A percentile compares a stretch with the other conserved stretches of the same genome.
Conservation (phyloP, 2,113 vertebrate species). For the Grammomys dolichurus region DNA sequence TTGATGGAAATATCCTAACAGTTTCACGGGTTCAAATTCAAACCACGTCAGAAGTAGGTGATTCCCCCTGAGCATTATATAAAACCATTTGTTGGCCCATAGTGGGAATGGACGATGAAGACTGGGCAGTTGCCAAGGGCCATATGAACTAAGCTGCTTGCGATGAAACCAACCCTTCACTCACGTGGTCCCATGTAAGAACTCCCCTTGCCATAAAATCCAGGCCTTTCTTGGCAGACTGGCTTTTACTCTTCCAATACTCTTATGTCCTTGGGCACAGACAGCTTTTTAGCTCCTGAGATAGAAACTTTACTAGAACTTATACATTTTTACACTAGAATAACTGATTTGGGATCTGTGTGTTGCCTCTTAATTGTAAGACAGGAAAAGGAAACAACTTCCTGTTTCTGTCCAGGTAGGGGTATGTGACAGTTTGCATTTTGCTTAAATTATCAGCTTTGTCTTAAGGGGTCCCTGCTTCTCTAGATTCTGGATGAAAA, state of each 20-base stretch:
- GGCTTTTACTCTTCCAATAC: background rate
- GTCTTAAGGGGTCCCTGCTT: conserved; percentile 18
- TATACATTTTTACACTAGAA: conserved; percentile 57
- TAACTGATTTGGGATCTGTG: conserved; percentile 21
- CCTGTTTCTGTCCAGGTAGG: conserved; percentile 17
- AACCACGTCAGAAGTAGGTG: conserved; percentile 31
- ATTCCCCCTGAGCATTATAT: background rate
- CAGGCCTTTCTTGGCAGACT: background rate
- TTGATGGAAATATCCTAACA: conserved; percentile 29
- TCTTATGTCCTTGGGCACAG: background rate
- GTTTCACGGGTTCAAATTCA: conserved; percentile 24
- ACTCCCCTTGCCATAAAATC: background rate
- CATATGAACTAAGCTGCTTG: background rate
- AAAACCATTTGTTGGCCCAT: background rate
- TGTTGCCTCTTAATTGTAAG: conserved; percentile 44
- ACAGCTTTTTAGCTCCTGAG: background rate
- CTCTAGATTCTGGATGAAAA: conserved; percentile 60
- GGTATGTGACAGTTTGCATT: conserved; percentile 27
- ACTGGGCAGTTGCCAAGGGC: background rate
- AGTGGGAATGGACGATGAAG: background rate
- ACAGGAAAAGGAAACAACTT: background rate
- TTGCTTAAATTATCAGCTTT: conserved; percentile 48
- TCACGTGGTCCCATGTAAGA: background rate
- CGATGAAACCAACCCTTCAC: background rate
- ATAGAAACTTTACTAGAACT: conserved; percentile 29